A percentile compares a stretch with the other conserved stretches of the same genome.
phyloP scores from a whole-genome alignment of 2,888 invertebrate species.

The Ashinkailepas kermadecensis region DNA sequence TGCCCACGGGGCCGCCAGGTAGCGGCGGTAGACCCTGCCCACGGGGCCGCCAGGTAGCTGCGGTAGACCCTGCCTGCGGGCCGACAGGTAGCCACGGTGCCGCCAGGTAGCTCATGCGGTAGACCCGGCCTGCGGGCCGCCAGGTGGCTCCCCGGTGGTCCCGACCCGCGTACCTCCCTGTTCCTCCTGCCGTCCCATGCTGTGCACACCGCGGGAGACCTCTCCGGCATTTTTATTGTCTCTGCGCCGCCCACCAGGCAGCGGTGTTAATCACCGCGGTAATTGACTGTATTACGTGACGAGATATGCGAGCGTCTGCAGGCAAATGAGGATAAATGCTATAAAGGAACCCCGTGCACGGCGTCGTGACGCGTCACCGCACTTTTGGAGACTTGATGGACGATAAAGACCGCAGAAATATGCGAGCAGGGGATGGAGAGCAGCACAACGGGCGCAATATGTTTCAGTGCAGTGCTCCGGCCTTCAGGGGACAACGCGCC shows the following conservation, averaged over 20 bases:
- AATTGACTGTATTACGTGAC: background rate
- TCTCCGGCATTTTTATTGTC: constrained; percentile 5
- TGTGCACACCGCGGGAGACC: background rate
- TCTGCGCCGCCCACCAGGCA: background rate
- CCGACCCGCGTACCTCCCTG: too few species aligned
- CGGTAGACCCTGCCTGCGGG: too few species aligned
- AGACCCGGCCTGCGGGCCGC: too few species aligned
- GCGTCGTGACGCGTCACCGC: background rate
- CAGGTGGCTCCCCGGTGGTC: background rate
- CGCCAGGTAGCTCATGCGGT: too few species aligned
- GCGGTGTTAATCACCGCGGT: background rate
- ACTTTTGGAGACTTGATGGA: background rate
- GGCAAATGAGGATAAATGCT: background rate
- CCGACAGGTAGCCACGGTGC: too few species aligned
- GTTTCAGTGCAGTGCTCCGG: background rate
- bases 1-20: too few species aligned
- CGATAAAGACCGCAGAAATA: background rate
- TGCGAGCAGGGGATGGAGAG: background rate
- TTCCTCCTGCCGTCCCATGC: background rate
- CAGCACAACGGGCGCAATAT: background rate
- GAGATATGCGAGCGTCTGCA: background rate
- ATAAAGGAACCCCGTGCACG: background rate
- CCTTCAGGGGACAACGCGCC: background rate
- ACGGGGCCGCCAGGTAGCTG: too few species aligned
- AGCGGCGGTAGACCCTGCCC: too few species aligned